Conservation (phyloP, 2,888 invertebrate genomes). For the Pammene fasciana region DNA sequence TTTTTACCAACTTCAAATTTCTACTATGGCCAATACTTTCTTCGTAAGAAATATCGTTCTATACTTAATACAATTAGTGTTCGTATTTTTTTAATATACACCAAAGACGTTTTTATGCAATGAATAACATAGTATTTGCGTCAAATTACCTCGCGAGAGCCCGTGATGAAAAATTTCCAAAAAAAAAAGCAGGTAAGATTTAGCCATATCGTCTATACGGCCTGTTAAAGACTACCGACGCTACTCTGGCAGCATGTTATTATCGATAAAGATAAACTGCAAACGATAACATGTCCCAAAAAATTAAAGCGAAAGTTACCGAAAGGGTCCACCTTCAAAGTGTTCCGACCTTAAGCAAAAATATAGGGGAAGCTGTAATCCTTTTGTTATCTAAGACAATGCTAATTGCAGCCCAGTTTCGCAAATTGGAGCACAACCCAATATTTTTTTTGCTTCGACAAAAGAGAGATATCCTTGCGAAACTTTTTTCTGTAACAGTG, state of each 20-base stretch:
- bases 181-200: constrained; percentile 4
- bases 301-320: constrained; percentile 70
- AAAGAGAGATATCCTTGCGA: constrained; percentile 68
- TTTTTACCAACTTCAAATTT: no score
- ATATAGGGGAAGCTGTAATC: constrained; percentile 47
- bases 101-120: no score
- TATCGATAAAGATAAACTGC: constrained; percentile 8
- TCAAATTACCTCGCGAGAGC: no score
- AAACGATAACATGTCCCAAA: constrained; percentile 49
- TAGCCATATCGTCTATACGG: background rate
- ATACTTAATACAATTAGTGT: no score
- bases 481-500: constrained; percentile 66
- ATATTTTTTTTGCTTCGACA: constrained; percentile 65
- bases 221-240: constrained; percentile 24
- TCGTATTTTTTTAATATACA: no score
- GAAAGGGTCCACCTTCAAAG: constrained; percentile 65
- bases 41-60: no score
- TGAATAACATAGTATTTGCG: no score
- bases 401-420: constrained; percentile 62
- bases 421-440: constrained; percentile 72
- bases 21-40: no score
- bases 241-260: constrained; percentile 16
- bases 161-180: no score
- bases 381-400: constrained; percentile 70
- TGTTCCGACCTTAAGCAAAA: constrained; percentile 59